A percentile compares a stretch with the other conserved stretches of the same genome.
These are phyloP conservation scores for Herminia tarsipennalis DNA, from an alignment of 2,888 invertebrate genomes.

Conservation along the genomic window DNA sequence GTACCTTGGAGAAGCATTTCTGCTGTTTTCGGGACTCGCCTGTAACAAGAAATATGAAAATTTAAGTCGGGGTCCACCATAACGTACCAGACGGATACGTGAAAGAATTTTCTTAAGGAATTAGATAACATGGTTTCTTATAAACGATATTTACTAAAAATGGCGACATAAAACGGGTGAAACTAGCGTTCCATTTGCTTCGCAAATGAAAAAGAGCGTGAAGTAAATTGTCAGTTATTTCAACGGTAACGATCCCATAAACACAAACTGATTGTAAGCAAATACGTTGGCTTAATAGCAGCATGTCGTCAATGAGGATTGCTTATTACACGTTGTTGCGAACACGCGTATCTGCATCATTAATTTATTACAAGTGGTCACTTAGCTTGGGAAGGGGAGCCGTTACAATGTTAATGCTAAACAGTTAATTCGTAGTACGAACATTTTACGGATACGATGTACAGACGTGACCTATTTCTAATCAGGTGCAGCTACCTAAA, in stretches of 20 bases:
- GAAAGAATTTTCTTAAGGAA: not conserved
- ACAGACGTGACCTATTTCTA: too few species aligned
- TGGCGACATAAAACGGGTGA: not conserved
- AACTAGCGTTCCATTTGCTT: not conserved
- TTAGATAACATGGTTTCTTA: too few species aligned
- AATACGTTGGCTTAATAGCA: conserved; percentile 17
- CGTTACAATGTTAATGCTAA: conserved; percentile 34
- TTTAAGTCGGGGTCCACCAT: not conserved
- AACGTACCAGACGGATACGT: not conserved
- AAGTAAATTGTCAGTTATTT: conserved; percentile 17
- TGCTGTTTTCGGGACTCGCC: conserved; percentile 83
- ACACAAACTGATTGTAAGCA: conserved; percentile 4
- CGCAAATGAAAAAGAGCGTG: conserved; percentile 6
- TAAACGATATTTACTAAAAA: not conserved
- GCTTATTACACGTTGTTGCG: conserved; percentile 11
- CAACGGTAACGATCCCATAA: conserved; percentile 7
- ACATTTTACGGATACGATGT: conserved; percentile 11
- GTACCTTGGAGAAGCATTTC: conserved; percentile 80
- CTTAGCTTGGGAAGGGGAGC: conserved; percentile 19
- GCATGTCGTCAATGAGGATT: conserved; percentile 19
- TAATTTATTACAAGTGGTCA: conserved; percentile 18
- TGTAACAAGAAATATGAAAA: conserved; percentile 63
- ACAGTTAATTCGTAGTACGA: conserved; percentile 28
- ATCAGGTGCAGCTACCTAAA: too few species aligned
- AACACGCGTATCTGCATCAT: conserved; percentile 18